Evolutionary conservation across 2,797 vertebrate genomes (phyloP).

Genomic region (Malurus splendens): DNA sequence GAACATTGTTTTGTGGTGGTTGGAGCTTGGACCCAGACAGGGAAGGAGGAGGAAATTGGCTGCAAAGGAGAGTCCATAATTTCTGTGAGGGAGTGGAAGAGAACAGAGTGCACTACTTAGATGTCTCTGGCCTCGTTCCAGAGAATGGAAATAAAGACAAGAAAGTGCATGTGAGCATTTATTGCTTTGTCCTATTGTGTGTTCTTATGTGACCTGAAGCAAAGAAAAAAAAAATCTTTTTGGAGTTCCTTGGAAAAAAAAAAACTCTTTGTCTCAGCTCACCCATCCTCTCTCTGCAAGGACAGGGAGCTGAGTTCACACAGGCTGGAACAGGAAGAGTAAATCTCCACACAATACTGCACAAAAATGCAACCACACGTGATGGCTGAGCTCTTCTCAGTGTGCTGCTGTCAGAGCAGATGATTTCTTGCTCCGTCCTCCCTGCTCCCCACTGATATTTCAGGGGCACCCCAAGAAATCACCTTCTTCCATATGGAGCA

Average conservation of each 20-base stretch:
- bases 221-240: background rate
- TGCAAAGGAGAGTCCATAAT: slow-evolving; percentile 3
- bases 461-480: background rate
- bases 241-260: background rate
- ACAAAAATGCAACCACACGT: background rate
- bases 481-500: too few relatives aligned
- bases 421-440: background rate
- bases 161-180: slow-evolving; percentile 41
- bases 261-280: background rate
- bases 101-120: slow-evolving; percentile 20
- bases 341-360: background rate
- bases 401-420: background rate
- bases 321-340: background rate
- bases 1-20: slow-evolving; percentile 1
- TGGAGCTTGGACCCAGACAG: background rate
- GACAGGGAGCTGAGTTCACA: background rate
- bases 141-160: slow-evolving; percentile 27
- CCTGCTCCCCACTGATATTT: background rate
- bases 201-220: slow-evolving; percentile 6
- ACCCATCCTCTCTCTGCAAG: background rate
- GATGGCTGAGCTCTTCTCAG: background rate
- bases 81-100: slow-evolving; percentile 33
- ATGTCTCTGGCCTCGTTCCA: slow-evolving; percentile 34
- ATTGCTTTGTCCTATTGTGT: slow-evolving; percentile 5
- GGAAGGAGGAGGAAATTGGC: slow-evolving; percentile 32